A percentile compares a stretch with the other conserved stretches of the same genome.
Evolutionary conservation across 1,140 invertebrate species (phyloP).

Genomic region (Leptopilina boulardi): DNA sequence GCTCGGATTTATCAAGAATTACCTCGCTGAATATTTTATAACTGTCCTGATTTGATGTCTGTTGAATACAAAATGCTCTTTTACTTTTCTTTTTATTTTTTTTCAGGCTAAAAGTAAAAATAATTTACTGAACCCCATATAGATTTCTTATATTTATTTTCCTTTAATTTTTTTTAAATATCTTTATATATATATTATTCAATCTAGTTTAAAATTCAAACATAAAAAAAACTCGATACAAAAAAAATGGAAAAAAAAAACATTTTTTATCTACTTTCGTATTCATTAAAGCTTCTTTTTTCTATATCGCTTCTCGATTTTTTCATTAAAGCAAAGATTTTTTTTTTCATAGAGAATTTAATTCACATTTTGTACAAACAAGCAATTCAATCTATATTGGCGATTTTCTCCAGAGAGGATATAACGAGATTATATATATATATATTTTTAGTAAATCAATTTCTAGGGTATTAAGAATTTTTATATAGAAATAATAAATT

Average conservation of each 20-base stretch:
- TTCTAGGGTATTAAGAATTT: no score
- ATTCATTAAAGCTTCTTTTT: constrained; percentile 17
- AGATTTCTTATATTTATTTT: no score
- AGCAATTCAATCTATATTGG: no score
- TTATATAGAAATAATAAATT: no score
- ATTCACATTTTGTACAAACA: not conserved
- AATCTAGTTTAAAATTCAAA: not conserved
- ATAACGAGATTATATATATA: no score
- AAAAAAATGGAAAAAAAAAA: not conserved
- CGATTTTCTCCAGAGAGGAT: no score
- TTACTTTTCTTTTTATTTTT: not conserved
- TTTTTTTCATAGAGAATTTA: not conserved
- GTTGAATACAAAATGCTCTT: not conserved
- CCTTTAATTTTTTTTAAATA: no score
- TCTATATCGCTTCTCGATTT: not conserved
- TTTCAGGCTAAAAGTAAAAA: no score
- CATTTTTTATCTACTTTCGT: constrained; percentile 2
- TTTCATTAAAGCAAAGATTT: constrained; percentile 24
- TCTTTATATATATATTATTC: not conserved
- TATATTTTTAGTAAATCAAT: no score
- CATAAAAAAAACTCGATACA: not conserved
- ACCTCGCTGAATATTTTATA: constrained; percentile 21
- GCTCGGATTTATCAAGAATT: constrained; percentile 23
- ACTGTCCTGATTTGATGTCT: not conserved
- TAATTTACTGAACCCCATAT: no score